phyloP scores from a whole-genome alignment of 2,888 invertebrate species.

The Eupithecia insigniata region DNA sequence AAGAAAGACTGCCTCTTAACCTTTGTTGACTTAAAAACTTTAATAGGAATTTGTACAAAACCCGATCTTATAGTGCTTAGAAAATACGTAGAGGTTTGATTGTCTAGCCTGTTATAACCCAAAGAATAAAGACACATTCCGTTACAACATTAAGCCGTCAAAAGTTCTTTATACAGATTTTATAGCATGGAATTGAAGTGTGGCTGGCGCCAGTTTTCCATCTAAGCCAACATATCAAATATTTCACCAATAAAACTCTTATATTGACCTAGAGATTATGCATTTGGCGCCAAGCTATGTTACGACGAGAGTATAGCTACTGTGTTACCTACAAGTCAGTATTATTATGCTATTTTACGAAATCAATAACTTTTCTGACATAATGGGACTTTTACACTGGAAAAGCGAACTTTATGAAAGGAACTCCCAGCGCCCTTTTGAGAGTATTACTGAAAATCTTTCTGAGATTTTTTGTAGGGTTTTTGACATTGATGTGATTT shows the following conservation, averaged over 20 bases:
- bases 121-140: slow-evolving; percentile 11
- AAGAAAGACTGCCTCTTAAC: too few relatives aligned
- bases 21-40: too few relatives aligned
- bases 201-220: slow-evolving; percentile 40
- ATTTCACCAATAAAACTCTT: slow-evolving; percentile 38
- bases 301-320: slow-evolving; percentile 46
- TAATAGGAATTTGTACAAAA: neutral
- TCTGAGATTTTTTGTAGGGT: too few relatives aligned
- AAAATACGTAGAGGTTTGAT: neutral
- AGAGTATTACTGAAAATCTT: too few relatives aligned
- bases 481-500: too few relatives aligned
- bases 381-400: slow-evolving; percentile 32
- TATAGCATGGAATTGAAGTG: slow-evolving; percentile 29
- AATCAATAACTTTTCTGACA: slow-evolving; percentile 45
- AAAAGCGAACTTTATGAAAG: neutral
- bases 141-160: slow-evolving; percentile 22
- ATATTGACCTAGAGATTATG: slow-evolving; percentile 30
- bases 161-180: slow-evolving; percentile 27
- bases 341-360: slow-evolving; percentile 52
- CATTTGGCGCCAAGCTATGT: slow-evolving; percentile 34
- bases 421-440: neutral
- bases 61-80: neutral
- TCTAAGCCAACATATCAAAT: slow-evolving; percentile 38
- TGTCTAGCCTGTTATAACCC: neutral
- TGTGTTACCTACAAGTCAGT: slow-evolving; percentile 46